Conservation (phyloP, 1,140 invertebrate species). For the Neodiprion pinetum region DNA sequence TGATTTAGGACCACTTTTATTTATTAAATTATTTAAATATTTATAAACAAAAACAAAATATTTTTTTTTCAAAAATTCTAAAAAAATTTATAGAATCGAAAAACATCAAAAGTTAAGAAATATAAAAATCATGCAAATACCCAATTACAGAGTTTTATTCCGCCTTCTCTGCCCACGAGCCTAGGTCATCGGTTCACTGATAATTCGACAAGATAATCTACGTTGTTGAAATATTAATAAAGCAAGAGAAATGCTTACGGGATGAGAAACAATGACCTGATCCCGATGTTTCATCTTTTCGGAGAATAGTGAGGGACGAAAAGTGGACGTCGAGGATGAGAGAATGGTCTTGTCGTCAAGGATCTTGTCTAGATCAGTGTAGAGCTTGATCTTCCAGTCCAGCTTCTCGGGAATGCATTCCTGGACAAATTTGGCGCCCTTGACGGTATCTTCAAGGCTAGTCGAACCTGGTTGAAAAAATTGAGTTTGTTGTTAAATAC, state of each 20-base stretch:
- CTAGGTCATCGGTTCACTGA: too few relatives aligned
- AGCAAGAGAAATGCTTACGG: slow-evolving; percentile 65
- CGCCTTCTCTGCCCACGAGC: too few relatives aligned
- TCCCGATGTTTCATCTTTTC: slow-evolving; percentile 79
- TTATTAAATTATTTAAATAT: too few relatives aligned
- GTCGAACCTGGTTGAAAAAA: slow-evolving; percentile 66
- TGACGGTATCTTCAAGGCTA: slow-evolving; percentile 70
- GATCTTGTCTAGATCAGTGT: slow-evolving; percentile 77
- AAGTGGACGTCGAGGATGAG: slow-evolving; percentile 91
- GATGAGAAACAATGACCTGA: slow-evolving; percentile 85
- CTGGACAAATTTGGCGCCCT: slow-evolving; percentile 79
- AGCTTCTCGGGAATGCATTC: slow-evolving; percentile 93
- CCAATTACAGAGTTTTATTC: too few relatives aligned
- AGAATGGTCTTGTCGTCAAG: slow-evolving; percentile 78
- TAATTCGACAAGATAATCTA: not conserved
- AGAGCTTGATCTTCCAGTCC: slow-evolving; percentile 85
- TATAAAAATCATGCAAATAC: too few relatives aligned
- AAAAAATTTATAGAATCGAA: too few relatives aligned
- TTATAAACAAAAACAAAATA: too few relatives aligned
- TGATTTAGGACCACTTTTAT: too few relatives aligned
- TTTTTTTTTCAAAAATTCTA: too few relatives aligned
- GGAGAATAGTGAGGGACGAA: slow-evolving; percentile 85
- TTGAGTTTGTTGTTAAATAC: slow-evolving; percentile 15
- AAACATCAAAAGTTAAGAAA: too few relatives aligned
- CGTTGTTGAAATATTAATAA: slow-evolving; percentile 18